phyloP scores from a whole-genome alignment of 30 jellyfish, hydroid and myxozoan genomes.

The Mastigias papua region DNA sequence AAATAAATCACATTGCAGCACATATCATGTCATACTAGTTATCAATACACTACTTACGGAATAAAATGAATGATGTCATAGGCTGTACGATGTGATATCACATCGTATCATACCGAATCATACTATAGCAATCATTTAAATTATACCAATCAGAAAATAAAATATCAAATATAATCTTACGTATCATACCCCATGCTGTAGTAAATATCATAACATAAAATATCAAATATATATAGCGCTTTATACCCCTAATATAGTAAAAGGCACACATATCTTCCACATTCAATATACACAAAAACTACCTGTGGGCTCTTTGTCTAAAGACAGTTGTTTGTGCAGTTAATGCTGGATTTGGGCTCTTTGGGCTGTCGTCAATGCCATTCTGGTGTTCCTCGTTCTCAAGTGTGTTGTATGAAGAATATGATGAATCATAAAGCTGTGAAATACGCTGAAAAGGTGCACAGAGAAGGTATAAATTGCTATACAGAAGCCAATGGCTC shows the following conservation, averaged over 20 bases:
- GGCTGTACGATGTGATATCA: background rate
- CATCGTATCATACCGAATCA: background rate
- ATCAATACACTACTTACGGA: too few relatives aligned
- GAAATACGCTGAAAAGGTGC: slow-evolving; percentile 49
- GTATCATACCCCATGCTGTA: background rate
- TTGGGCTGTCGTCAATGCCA: background rate
- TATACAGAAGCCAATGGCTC: too few relatives aligned
- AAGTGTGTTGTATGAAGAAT: slow-evolving; percentile 68
- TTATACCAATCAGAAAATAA: background rate
- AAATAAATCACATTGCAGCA: background rate
- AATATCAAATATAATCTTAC: background rate
- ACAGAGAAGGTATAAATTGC: too few relatives aligned
- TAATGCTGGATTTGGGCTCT: slow-evolving; percentile 26
- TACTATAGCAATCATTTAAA: background rate
- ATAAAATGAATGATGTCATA: too few relatives aligned
- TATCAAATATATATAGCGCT: too few relatives aligned
- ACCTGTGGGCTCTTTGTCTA: slow-evolving; percentile 65
- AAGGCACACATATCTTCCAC: too few relatives aligned
- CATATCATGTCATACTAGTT: background rate
- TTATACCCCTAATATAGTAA: too few relatives aligned
- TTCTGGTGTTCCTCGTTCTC: slow-evolving; percentile 60
- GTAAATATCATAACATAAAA: background rate
- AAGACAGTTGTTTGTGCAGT: slow-evolving; percentile 56
- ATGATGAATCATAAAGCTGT: slow-evolving; percentile 83
- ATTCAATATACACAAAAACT: background rate